Percentiles rank a stretch among this genome's conserved stretches.
Conservation (phyloP, 1,140 invertebrate genomes). For the Eubasilissa regina region DNA sequence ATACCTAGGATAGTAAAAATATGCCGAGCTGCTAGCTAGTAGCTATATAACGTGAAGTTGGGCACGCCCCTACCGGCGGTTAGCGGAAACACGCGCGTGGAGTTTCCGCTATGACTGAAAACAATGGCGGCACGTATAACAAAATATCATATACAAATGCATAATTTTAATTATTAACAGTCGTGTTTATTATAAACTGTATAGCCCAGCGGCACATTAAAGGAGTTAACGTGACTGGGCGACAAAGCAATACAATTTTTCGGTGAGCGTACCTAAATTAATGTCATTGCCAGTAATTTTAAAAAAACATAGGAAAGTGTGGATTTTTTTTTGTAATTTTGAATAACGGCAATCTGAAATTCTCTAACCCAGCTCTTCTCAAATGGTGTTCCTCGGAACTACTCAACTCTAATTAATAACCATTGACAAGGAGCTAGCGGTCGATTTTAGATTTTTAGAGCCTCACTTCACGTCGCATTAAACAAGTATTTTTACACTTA, state of each 20-base stretch:
- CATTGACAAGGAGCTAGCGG: too few relatives aligned
- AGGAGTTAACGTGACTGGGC: slow-evolving; percentile 24
- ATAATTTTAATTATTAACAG: slow-evolving; percentile 40
- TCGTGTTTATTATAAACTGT: slow-evolving; percentile 29
- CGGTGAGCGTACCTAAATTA: neutral
- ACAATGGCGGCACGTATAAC: slow-evolving; percentile 50
- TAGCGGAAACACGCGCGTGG: slow-evolving; percentile 54
- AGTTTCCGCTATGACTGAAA: slow-evolving; percentile 50
- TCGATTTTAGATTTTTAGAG: too few relatives aligned
- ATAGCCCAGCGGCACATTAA: slow-evolving; percentile 23
- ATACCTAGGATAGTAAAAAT: too few relatives aligned
- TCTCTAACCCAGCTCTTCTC: too few relatives aligned
- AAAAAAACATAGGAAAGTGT: neutral
- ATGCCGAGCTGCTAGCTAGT: neutral
- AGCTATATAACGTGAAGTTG: slow-evolving; percentile 1
- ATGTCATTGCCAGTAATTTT: neutral
- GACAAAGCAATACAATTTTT: slow-evolving; percentile 11
- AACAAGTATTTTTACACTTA: too few relatives aligned
- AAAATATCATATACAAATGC: neutral
- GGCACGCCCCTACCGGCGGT: slow-evolving; percentile 12
- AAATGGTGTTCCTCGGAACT: too few relatives aligned
- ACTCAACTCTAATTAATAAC: too few relatives aligned
- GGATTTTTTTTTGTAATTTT: too few relatives aligned
- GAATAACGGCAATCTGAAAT: too few relatives aligned
- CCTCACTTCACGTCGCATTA: too few relatives aligned